These are phyloP conservation scores for Harpagoxenus sublaevis DNA, from an alignment of 2,888 invertebrate species.

Conservation along the genomic window DNA sequence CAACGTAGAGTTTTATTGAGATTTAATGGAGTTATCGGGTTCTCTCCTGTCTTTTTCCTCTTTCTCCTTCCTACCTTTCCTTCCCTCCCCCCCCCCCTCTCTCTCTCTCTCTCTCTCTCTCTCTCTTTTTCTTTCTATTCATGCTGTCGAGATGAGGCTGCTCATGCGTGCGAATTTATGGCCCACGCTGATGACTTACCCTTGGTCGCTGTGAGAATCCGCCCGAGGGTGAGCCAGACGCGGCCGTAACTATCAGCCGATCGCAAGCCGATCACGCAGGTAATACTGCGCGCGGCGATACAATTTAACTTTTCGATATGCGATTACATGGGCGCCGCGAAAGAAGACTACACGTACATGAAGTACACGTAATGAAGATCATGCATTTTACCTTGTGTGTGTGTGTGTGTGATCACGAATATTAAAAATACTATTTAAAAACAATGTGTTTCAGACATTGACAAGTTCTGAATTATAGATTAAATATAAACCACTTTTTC, in stretches of 20 bases:
- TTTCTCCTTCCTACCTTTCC: too few species aligned
- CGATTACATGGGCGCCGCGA: constrained; percentile 32
- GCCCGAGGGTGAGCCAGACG: constrained; percentile 52
- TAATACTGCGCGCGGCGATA: constrained; percentile 43
- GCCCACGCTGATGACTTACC: constrained; percentile 51
- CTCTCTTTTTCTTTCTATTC: neutral
- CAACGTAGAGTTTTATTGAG: constrained; percentile 64
- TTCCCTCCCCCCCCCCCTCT: neutral
- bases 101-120: constrained; percentile 10
- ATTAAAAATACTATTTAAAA: neutral
- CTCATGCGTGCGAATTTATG: constrained; percentile 69
- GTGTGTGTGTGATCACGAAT: neutral
- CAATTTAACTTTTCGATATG: constrained; percentile 44
- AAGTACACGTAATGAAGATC: neutral
- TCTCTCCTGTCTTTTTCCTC: constrained; percentile 4
- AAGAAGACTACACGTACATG: neutral
- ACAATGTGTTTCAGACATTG: neutral
- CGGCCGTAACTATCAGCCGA: constrained; percentile 47
- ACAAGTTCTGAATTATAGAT: neutral
- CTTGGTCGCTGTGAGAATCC: constrained; percentile 55
- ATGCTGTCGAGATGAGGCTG: constrained; percentile 41
- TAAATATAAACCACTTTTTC: too few species aligned
- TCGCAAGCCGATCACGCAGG: constrained; percentile 44
- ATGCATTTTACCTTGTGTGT: neutral
- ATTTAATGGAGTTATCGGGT: constrained; percentile 74